Evolutionary conservation across 2,113 vertebrate genomes (phyloP).

Genomic region (Odobenus rosmarus): DNA sequence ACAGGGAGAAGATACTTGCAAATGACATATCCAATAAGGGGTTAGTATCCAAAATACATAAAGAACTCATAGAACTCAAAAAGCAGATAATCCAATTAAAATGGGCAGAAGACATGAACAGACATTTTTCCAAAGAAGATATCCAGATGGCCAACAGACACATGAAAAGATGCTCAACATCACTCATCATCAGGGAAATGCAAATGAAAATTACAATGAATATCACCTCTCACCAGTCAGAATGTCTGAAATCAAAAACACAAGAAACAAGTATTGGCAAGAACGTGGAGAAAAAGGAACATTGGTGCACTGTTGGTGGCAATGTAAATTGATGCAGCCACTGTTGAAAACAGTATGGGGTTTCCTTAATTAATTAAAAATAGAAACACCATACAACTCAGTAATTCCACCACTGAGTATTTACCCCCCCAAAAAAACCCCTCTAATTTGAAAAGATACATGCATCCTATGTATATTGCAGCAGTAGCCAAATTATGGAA

Average conservation of each 20-base stretch:
- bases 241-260: not conserved
- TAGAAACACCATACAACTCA: not conserved
- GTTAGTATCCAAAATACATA: not conserved
- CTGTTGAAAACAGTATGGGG: not conserved
- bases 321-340: not conserved
- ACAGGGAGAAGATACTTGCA: not conserved
- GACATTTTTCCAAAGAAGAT: not conserved
- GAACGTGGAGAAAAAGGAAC: not conserved
- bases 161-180: not conserved
- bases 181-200: not conserved
- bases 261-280: not conserved
- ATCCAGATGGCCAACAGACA: not conserved
- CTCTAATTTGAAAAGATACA: not conserved
- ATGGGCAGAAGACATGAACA: not conserved
- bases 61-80: not conserved
- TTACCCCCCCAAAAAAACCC: not conserved
- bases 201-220: not conserved
- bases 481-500: not conserved
- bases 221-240: not conserved
- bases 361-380: not conserved
- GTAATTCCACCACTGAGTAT: not conserved
- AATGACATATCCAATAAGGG: not conserved
- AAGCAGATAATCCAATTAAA: not conserved
- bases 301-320: not conserved
- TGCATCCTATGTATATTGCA: not conserved